Evolutionary conservation across 2,797 vertebrate species (phyloP).

Genomic region (Catharus ustulatus): DNA sequence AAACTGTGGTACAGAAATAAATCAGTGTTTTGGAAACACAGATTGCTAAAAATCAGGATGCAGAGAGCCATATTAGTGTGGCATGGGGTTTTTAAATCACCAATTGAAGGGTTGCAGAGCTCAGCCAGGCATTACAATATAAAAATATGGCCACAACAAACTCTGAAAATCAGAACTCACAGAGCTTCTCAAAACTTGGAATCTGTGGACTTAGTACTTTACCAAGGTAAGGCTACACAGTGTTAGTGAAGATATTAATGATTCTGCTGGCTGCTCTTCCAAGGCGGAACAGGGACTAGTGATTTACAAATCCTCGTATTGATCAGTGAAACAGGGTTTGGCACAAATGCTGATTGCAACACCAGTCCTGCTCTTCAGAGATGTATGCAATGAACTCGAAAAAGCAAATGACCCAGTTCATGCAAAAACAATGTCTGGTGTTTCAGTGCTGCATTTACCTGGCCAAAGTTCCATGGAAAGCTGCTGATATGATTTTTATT

Average conservation of each 20-base stretch:
- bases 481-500: slow-evolving; percentile 59
- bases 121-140: not conserved
- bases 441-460: slow-evolving; percentile 69
- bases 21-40: not conserved
- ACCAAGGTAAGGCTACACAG: not conserved
- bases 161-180: not conserved
- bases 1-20: slow-evolving; percentile 66
- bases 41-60: not conserved
- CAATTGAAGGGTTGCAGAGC: not conserved
- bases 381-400: not conserved
- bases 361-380: not conserved
- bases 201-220: not conserved
- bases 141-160: not conserved
- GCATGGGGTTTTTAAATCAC: not conserved
- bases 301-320: not conserved
- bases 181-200: not conserved
- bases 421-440: not conserved
- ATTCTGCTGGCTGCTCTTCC: not conserved
- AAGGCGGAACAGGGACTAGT: not conserved
- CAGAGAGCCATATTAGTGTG: not conserved
- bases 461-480: slow-evolving; percentile 80
- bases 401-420: not conserved
- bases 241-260: not conserved
- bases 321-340: not conserved
- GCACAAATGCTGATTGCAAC: not conserved